Conservation (phyloP, 2,888 invertebrate species). For the Pyralis farinalis region DNA sequence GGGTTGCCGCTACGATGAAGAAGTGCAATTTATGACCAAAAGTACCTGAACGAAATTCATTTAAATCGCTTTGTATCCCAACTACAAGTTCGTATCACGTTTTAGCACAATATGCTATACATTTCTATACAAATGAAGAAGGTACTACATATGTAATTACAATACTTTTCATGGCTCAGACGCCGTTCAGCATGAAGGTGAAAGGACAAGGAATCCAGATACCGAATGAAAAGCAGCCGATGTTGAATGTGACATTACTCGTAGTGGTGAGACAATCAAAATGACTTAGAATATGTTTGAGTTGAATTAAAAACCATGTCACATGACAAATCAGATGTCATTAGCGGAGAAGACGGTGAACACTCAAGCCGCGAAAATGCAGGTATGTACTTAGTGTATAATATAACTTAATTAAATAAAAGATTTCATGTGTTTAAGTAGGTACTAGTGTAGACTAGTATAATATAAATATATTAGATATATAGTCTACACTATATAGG, state of each 20-base stretch:
- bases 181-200: constrained; percentile 4
- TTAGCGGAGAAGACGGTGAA: constrained; percentile 8
- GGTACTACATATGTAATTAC: constrained; percentile 15
- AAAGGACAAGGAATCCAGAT: neutral
- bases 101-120: neutral
- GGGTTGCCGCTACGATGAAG: too few species aligned
- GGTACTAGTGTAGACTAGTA: too few species aligned
- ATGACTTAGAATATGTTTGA: neutral
- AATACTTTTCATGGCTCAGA: constrained; percentile 20
- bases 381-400: too few species aligned
- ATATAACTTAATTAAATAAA: too few species aligned
- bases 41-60: neutral
- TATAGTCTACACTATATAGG: too few species aligned
- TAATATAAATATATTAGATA: too few species aligned
- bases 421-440: too few species aligned
- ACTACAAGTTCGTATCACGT: neutral
- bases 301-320: neutral
- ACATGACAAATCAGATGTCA: constrained; percentile 1
- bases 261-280: too few species aligned
- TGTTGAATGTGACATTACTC: too few species aligned
- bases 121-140: constrained; percentile 14
- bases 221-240: too few species aligned
- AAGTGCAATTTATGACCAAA: too few species aligned
- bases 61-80: neutral
- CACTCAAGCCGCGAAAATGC: constrained; percentile 16